Conservation (phyloP, 2,888 invertebrate species). For the Caprella mutica region DNA sequence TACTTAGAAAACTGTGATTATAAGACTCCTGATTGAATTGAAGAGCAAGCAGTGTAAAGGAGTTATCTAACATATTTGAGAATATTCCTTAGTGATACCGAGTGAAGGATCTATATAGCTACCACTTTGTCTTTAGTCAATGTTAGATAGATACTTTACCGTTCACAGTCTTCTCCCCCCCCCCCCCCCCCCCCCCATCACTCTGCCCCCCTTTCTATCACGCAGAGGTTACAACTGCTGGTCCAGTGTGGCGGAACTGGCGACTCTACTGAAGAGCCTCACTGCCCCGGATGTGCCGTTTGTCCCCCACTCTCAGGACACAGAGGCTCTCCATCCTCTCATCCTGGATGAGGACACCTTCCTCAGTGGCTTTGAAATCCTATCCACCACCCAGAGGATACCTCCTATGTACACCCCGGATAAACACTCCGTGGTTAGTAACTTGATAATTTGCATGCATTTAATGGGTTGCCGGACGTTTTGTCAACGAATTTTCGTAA, state of each 20-base stretch:
- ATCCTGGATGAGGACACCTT: conserved; percentile 26
- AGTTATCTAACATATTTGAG: background rate
- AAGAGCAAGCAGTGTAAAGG: background rate
- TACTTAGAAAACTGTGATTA: too few species aligned
- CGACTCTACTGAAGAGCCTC: conserved; percentile 22
- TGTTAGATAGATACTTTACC: background rate
- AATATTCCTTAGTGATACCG: background rate
- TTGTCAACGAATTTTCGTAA: too few species aligned
- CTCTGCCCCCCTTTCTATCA: background rate
- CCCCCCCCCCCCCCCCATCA: background rate
- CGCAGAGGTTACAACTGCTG: conserved; percentile 18
- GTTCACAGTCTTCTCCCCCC: background rate
- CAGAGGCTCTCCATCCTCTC: background rate
- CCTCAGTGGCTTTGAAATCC: conserved; percentile 22
- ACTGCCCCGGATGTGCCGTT: conserved; percentile 13
- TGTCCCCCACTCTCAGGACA: background rate
- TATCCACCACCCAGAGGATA: conserved; percentile 16
- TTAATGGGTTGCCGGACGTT: too few species aligned
- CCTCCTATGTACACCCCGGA: conserved; percentile 3
- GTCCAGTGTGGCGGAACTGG: conserved; percentile 28
- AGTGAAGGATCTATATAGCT: background rate
- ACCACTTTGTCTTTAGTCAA: background rate
- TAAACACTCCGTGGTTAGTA: conserved; percentile 6
- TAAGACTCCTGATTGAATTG: background rate
- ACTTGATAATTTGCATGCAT: too few species aligned